Evolutionary conservation across 2,113 vertebrate species (phyloP).

Genomic region (Danionella cerebrum): DNA sequence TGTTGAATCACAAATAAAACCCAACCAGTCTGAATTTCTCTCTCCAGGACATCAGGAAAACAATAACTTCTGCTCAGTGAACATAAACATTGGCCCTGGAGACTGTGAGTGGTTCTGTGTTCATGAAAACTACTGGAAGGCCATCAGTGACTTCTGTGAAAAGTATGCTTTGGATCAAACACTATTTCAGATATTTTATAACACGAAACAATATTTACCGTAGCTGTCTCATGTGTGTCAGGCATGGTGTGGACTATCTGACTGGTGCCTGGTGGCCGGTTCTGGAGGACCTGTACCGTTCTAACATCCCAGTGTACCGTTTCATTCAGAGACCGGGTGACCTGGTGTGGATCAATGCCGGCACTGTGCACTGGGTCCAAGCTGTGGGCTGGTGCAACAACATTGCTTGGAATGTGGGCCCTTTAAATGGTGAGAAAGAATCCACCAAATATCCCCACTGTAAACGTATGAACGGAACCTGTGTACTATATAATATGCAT

Average conservation of each 20-base stretch:
- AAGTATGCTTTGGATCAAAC: constrained; percentile 59
- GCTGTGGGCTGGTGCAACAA: constrained; percentile 94
- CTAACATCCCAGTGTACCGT: constrained; percentile 86
- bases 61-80: constrained; percentile 90
- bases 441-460: too few relatives aligned
- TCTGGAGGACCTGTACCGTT: constrained; percentile 80
- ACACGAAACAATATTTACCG: background rate
- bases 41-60: constrained; percentile 84
- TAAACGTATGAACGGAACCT: too few relatives aligned
- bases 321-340: constrained; percentile 89
- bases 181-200: background rate
- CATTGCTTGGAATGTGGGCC: constrained; percentile 91
- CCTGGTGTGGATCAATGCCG: constrained; percentile 89
- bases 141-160: constrained; percentile 84
- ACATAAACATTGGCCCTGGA: constrained; percentile 86
- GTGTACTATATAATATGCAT: too few relatives aligned
- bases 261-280: constrained; percentile 93
- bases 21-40: background rate
- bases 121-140: constrained; percentile 83
- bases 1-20: background rate
- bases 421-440: constrained; percentile 76
- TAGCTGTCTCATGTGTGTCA: constrained; percentile 38
- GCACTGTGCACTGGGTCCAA: constrained; percentile 90
- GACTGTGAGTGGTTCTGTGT: constrained; percentile 93
- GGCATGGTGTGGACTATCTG: constrained; percentile 83